Conservation (phyloP, 2,113 vertebrate genomes). For the Tragelaphus imberbis region DNA sequence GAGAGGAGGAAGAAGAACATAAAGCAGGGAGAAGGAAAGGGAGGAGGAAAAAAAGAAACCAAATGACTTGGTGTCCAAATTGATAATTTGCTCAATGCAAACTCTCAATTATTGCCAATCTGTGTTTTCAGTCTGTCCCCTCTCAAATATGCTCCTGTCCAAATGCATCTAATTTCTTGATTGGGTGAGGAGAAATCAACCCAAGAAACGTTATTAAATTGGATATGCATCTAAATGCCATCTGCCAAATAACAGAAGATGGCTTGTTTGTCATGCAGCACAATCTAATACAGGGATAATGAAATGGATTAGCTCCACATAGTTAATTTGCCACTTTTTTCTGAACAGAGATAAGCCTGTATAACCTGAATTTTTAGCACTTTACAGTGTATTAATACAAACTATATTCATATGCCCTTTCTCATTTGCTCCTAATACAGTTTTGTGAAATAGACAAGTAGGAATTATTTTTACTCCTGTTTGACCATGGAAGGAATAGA, state of each 20-base stretch:
- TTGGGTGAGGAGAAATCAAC: not conserved
- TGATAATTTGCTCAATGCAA: not conserved
- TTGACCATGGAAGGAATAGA: not conserved
- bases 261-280: not conserved
- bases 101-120: slow-evolving; percentile 3
- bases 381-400: not conserved
- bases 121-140: not conserved
- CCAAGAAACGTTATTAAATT: slow-evolving; percentile 27
- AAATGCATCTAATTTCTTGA: slow-evolving; percentile 34
- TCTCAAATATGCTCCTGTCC: not conserved
- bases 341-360: not conserved
- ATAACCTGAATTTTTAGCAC: not conserved
- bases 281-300: not conserved
- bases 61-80: not conserved
- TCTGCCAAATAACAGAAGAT: slow-evolving; percentile 32
- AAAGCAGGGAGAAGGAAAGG: not conserved
- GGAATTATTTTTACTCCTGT: not conserved
- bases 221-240: not conserved
- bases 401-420: not conserved
- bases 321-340: slow-evolving; percentile 28
- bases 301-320: not conserved
- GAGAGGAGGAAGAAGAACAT: not conserved
- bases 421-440: not conserved
- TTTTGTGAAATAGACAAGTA: not conserved
- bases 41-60: not conserved